These are phyloP conservation scores for Sclerurus mexicanus DNA, from an alignment of 2,113 vertebrate genomes.

Conservation along the genomic window DNA sequence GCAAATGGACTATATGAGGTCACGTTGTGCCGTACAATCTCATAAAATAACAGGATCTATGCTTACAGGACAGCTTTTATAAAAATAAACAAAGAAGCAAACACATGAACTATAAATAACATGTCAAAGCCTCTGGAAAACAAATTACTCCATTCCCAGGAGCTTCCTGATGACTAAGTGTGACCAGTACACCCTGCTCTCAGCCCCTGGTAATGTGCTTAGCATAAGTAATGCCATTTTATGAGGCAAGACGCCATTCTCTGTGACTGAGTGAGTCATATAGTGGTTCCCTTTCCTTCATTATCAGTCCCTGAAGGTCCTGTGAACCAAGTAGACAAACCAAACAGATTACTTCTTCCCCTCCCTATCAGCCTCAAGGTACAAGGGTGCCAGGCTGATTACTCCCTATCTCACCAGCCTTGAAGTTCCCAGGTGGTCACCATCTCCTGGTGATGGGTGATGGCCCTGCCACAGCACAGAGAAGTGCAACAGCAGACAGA, in stretches of 20 bases:
- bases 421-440: not conserved
- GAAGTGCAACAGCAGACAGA: not conserved
- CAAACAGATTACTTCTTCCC: not conserved
- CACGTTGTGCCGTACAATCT: not conserved
- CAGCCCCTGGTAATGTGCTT: fast-evolving
- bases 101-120: not conserved
- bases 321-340: not conserved
- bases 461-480: not conserved
- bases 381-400: not conserved
- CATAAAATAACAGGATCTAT: not conserved
- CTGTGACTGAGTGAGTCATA: fast-evolving
- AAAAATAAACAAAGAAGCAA: not conserved
- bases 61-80: not conserved
- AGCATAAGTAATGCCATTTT: not conserved
- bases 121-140: not conserved
- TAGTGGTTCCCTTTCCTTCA: not conserved
- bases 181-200: not conserved
- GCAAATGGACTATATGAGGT: not conserved
- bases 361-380: not conserved
- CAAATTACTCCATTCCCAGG: not conserved
- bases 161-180: not conserved
- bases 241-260: not conserved
- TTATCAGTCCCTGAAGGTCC: not conserved
- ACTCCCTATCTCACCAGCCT: fast-evolving
- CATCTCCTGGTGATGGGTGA: fast-evolving